Conservation (phyloP, 2,113 vertebrate genomes). For the Grallaria varia region DNA sequence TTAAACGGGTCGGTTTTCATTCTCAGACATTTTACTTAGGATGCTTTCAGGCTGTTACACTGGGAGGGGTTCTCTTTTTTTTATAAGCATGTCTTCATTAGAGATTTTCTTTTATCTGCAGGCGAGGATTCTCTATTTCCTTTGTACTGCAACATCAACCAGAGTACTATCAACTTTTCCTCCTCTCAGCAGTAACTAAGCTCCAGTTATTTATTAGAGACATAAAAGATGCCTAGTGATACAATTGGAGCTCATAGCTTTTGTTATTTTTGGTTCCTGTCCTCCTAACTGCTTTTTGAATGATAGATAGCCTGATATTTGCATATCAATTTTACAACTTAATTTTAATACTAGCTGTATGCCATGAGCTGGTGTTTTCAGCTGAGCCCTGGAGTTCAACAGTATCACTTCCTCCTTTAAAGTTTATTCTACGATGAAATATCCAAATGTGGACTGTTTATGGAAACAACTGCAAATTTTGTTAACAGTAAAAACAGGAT, state of each 20-base stretch:
- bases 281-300: background rate
- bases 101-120: conserved; percentile 27
- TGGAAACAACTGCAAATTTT: background rate
- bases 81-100: conserved; percentile 9
- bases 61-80: background rate
- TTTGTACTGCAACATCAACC: conserved; percentile 3
- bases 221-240: background rate
- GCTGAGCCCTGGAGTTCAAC: background rate
- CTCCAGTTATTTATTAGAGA: background rate
- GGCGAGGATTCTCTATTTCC: background rate
- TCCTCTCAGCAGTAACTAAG: background rate
- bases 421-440: background rate
- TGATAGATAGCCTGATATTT: background rate
- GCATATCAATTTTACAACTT: background rate
- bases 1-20: conserved; percentile 32
- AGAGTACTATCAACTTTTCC: background rate
- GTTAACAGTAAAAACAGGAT: background rate
- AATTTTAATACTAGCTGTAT: background rate
- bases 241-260: background rate
- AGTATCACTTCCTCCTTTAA: background rate
- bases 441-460: background rate
- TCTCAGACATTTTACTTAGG: conserved; percentile 26
- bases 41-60: conserved; percentile 33
- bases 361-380: background rate
- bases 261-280: background rate